Percentiles rank a stretch among this genome's conserved stretches.
phyloP scores from a whole-genome alignment of 2,888 invertebrate species.

The Ormyrus pomaceus region DNA sequence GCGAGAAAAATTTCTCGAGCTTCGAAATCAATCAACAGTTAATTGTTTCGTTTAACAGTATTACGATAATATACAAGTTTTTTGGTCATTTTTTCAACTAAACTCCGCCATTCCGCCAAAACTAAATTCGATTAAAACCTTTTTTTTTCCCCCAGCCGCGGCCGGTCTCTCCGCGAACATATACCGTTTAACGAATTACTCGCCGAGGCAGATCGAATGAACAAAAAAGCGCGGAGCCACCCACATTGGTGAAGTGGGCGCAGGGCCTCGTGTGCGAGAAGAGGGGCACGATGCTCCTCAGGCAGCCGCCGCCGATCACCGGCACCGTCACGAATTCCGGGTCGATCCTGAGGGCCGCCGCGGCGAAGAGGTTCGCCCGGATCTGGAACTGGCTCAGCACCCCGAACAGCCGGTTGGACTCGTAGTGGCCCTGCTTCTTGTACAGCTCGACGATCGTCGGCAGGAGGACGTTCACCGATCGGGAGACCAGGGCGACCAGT shows the following conservation, averaged over 20 bases:
- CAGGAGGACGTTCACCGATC: conserved; percentile 82
- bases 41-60: too few species aligned
- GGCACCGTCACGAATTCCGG: conserved; percentile 84
- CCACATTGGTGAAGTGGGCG: conserved; percentile 71
- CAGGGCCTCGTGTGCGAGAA: conserved; percentile 83
- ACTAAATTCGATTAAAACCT: too few species aligned
- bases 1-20: too few species aligned
- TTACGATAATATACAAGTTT: neutral
- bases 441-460: conserved; percentile 83
- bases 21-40: too few species aligned
- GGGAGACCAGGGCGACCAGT: conserved; percentile 75
- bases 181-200: too few species aligned
- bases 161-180: too few species aligned
- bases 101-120: too few species aligned
- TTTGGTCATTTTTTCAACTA: neutral
- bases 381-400: conserved; percentile 85
- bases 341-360: conserved; percentile 80
- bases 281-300: conserved; percentile 85
- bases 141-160: too few species aligned
- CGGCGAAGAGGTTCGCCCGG: conserved; percentile 86
- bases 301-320: conserved; percentile 86
- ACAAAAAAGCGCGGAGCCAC: conserved; percentile 8
- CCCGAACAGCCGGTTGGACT: conserved; percentile 82
- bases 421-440: conserved; percentile 80
- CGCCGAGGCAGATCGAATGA: neutral